Evolutionary conservation across 2,888 invertebrate species (phyloP).

Genomic region (Parascotia fuliginaria): DNA sequence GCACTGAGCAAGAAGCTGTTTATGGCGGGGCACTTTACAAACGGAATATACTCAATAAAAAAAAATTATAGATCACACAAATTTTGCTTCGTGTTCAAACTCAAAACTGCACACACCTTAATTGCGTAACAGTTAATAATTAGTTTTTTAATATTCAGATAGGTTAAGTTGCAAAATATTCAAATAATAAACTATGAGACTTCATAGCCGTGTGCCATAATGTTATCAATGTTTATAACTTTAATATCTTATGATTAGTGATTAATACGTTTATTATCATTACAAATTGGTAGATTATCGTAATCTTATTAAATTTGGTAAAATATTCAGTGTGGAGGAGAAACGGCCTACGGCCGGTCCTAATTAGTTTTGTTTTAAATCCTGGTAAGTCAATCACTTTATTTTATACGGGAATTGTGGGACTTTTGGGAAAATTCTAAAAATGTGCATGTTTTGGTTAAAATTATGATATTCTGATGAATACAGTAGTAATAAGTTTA

Average conservation of each 20-base stretch:
- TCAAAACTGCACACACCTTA: too few species aligned
- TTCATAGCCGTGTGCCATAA: background rate
- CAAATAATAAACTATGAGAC: background rate
- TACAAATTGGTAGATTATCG: constrained; percentile 51
- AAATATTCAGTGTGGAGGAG: constrained; percentile 61
- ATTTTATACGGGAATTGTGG: background rate
- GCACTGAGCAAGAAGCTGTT: too few species aligned
- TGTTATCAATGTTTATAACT: constrained; percentile 7
- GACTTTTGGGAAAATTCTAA: background rate
- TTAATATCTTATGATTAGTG: constrained; percentile 27
- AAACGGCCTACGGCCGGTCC: constrained; percentile 62
- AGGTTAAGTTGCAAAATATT: background rate
- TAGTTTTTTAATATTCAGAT: too few species aligned
- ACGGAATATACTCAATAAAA: too few species aligned
- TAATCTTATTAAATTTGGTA: constrained; percentile 52
- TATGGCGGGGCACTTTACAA: too few species aligned
- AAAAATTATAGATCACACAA: too few species aligned
- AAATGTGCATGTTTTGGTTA: background rate
- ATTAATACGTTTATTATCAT: constrained; percentile 36
- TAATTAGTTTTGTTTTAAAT: constrained; percentile 29
- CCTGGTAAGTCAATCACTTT: constrained; percentile 48
- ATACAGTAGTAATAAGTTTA: background rate
- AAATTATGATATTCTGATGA: background rate
- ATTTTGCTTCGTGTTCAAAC: too few species aligned
- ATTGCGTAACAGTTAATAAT: too few species aligned